These are phyloP conservation scores for Drosophila repleta DNA, from an alignment of 1,140 invertebrate genomes.

Conservation along the genomic window DNA sequence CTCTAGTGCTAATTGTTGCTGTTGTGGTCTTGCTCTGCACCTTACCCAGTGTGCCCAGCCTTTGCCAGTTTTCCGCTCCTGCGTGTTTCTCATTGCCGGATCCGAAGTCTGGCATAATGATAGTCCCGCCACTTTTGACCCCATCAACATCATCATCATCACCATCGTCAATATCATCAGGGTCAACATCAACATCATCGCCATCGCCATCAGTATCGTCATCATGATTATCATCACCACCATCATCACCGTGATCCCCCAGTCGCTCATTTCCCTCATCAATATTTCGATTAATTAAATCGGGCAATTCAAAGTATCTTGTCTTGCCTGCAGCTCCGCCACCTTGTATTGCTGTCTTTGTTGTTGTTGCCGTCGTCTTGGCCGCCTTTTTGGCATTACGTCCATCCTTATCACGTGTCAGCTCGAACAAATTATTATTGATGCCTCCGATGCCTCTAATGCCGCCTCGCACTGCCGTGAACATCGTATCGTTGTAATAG, in stretches of 20 bases:
- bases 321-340: constrained; percentile 46
- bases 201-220: constrained; percentile 24
- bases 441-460: constrained; percentile 42
- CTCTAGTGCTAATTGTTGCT: neutral
- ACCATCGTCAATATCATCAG: constrained; percentile 15
- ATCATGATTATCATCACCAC: constrained; percentile 2
- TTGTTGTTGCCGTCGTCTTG: constrained; percentile 59
- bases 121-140: constrained; percentile 33
- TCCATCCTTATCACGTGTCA: constrained; percentile 59
- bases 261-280: constrained; percentile 55
- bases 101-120: constrained; percentile 55
- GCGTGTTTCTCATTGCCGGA: constrained; percentile 43
- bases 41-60: constrained; percentile 64
- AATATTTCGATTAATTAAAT: constrained; percentile 81
- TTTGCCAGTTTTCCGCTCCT: constrained; percentile 62
- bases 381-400: constrained; percentile 59
- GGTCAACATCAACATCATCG: constrained; percentile 8
- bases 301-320: constrained; percentile 80
- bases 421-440: constrained; percentile 77
- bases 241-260: constrained; percentile 33
- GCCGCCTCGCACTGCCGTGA: constrained; percentile 54
- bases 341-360: constrained; percentile 20
- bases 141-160: constrained; percentile 7
- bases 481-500: constrained; percentile 82
- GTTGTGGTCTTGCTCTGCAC: constrained; percentile 30